A percentile compares a stretch with the other conserved stretches of the same genome.
phyloP scores from a whole-genome alignment of 1,140 invertebrate genomes.

The Drosophila navojoa region DNA sequence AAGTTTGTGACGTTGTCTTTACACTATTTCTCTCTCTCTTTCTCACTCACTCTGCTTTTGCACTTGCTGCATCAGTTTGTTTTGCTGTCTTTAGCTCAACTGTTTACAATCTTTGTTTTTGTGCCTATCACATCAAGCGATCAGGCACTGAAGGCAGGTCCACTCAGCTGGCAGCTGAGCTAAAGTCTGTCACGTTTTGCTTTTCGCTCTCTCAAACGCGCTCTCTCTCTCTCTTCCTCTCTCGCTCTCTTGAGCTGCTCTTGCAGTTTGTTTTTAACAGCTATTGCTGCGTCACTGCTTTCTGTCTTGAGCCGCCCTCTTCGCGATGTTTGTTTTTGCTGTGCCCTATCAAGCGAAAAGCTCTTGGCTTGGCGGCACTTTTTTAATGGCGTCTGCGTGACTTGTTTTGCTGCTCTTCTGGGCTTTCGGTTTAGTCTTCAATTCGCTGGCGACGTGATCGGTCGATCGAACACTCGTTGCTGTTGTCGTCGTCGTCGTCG shows the following conservation, averaged over 20 bases:
- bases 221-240: conserved; percentile 10
- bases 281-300: conserved; percentile 22
- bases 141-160: neutral
- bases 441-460: conserved; percentile 66
- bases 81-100: conserved; percentile 27
- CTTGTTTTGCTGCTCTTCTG: conserved; percentile 30
- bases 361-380: conserved; percentile 38
- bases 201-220: neutral
- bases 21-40: conserved; percentile 1
- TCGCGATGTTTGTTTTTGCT: conserved; percentile 34
- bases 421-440: conserved; percentile 59
- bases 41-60: neutral
- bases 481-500: neutral
- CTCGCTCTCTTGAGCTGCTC: conserved; percentile 24
- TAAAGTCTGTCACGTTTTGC: conserved; percentile 21
- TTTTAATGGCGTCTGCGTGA: conserved; percentile 53
- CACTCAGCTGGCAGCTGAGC: neutral
- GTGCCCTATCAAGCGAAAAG: conserved; percentile 42
- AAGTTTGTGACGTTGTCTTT: conserved; percentile 23
- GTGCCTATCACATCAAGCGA: neutral
- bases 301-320: conserved; percentile 21
- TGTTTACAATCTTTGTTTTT: conserved; percentile 26
- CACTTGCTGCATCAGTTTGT: conserved; percentile 11
- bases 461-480: conserved; percentile 35
- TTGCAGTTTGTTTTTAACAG: conserved; percentile 16